Base-by-base conservation (phyloP, 2,797 vertebrate genomes). In the Setipinna tenuifilis region DNA sequence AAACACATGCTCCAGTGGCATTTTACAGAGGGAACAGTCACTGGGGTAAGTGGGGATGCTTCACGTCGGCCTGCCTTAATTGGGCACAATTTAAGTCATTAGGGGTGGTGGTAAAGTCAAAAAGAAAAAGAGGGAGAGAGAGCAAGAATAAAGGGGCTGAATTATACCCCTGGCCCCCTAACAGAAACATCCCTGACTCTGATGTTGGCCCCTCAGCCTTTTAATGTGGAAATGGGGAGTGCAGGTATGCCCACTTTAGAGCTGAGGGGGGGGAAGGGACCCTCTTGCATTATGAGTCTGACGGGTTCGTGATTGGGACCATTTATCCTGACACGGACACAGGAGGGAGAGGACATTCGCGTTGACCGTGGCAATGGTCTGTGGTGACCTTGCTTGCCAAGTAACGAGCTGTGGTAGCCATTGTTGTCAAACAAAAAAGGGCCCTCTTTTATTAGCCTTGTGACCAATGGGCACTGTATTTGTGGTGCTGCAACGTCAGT, bases 41-140 rank as follows among this genome's bases (percentile, higher is more conserved):
- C 85, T 90, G 83, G 88, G 85, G 83, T 83, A 88, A 92, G 90
- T 83, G 6, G 88, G 88, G 92, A 93, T 90, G 91, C 91, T 91
- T 91, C 92, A 92, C 81, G 92, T 90, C 90, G 89, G 88, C 87
- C 87, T 84, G 82, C 81, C 93, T 94, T 94, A 95, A 95, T 94
- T 93, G 90, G 93, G 91, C 91, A 91, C 93, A 94, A 93, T 95
- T 94, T 90, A 94, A 94, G 91, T 93, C 92, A 95, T 95, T 95
- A 94, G 90, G 91, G 35, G 86, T 90, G 89, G 93, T 87, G 91
- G 90, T 94, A 92, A 95, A 87, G 83, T 65, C 57, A 83, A 86
- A 93, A 93, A 90, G 85, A 89, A 88, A 90, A 90, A 90, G 89
- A 89, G 87, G 31, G 89, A 88, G 88, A 88, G 85, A 88, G 85